Base-by-base conservation (phyloP, 2,888 invertebrate genomes). In the Keiferia lycopersicella region DNA sequence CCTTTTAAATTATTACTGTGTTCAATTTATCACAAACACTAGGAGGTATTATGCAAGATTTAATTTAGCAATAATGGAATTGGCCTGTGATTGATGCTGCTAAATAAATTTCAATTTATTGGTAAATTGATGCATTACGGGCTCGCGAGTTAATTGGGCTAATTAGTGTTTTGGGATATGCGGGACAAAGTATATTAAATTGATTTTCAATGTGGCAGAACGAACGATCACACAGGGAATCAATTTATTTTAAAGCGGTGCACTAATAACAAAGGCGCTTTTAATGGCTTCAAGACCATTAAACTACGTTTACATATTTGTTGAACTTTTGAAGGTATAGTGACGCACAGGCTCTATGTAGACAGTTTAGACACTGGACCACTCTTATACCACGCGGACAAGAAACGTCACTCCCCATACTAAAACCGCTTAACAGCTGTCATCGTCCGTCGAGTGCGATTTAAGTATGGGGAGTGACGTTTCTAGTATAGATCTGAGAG, bases 21-120 rank as follows among this genome's bases (percentile, higher is more conserved):
- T 16, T 45, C 16, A 45, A 51, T 51, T 53, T 26, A 26, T 53
- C 26, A 11, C 26, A 26, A 57, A 59, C 59, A 41, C 22, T 53
- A 58, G 26, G 26, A 14, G 50, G 60, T 63, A 66, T 65, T 66
- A 69, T 70, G 65, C 66, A 58, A 62, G 63, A 64, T 66, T 67
- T 57, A 66, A 69, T 68, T 69, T 68, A 68, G 72, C 73, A 72
- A 71, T 73, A 71, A 75, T 71, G 69, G 66, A 64, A 65, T 70
- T 66, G 66, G 66, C 68, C 71, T 73, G 62, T 57, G 61, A 65
- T 69, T 78, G 76, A 79, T 79, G 74, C 74, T 72, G 69, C 68
- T 73, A 79, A 81, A 82, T 76, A 75, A 78, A 80, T 82, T 74
- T 77, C 75, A 71, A 71, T 66, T 70, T 78, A 79, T 76, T 78